Base-by-base conservation (phyloP, 2,797 vertebrate species). In the Gambusia yucatana region DNA sequence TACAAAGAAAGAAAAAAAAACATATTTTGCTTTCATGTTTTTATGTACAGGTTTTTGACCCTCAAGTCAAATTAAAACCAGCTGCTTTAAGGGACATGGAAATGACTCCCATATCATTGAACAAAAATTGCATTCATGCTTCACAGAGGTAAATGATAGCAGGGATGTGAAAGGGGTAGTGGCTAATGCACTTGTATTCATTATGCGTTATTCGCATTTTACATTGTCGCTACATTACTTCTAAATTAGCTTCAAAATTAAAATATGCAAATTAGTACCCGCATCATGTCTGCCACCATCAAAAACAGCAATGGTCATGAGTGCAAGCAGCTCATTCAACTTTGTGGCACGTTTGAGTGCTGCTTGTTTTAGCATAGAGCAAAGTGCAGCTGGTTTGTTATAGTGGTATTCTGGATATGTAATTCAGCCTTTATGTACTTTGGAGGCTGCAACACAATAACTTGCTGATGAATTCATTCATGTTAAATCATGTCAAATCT, bases 181-280 rank as follows among this genome's bases (percentile, higher is more conserved):
- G 50, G 44, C 87, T 87, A 79, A 84, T 81, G 84, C 79, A 79
- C 82, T 82, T 83, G 76, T 76, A 83, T 90, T 93, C 79, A 91
- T 90, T 89, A 86, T 75, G 48, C 61, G 78, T 82, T 80, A 92
- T 92, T 92, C 91, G 88, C 91, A 92, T 92, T 88, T 65, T 75
- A 77, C 76, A 85, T 63, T 87, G 88, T 90, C 87, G 90, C 80
- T 82, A 84, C 85, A 92, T 91, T 91, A 88, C 87, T 89, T 89
- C 77, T 76, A 90, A 93, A 93, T 93, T 91, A 88, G 83, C 88
- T 92, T 92, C 73, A 88, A 87, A 90, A 93, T 93, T 90, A 91
- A 91, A 92, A 92, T 92, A 90, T 93, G 88, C 80, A 92, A 90
- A 93, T 91, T 70, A 85, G 77, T 48, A 57, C 75, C 69, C 75